These are phyloP conservation scores for Agelas oroides DNA, from an alignment of 37 sponge, comb jelly and placozoan genomes.

Conservation along the genomic window DNA sequence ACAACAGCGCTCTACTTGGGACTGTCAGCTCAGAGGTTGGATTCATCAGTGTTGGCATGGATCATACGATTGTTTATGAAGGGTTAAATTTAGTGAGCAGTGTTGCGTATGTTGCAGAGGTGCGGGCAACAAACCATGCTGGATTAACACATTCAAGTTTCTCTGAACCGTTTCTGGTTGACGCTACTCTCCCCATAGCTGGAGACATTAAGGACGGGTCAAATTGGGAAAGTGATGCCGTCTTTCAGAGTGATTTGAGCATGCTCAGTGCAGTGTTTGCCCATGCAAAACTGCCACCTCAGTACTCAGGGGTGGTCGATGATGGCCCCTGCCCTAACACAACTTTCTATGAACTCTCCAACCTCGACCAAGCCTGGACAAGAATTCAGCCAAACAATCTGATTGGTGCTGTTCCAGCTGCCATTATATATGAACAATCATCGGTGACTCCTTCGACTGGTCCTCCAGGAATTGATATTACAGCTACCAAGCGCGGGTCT, in stretches of 20 bases:
- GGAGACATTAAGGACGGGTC: slow-evolving; percentile 82
- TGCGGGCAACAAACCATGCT: slow-evolving; percentile 71
- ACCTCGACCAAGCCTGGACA: slow-evolving; percentile 38
- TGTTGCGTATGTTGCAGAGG: slow-evolving; percentile 55
- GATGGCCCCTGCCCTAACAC: slow-evolving; percentile 60
- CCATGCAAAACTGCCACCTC: slow-evolving; percentile 54
- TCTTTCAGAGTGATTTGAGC: slow-evolving; percentile 70
- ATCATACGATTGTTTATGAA: slow-evolving; percentile 6
- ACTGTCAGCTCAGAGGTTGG: background rate
- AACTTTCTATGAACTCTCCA: slow-evolving; percentile 11
- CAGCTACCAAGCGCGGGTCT: background rate
- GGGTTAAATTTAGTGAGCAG: background rate
- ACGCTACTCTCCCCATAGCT: background rate
- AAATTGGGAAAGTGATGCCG: slow-evolving; percentile 70
- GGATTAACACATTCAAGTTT: slow-evolving; percentile 28
- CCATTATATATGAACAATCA: slow-evolving; percentile 18
- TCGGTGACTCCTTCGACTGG: background rate
- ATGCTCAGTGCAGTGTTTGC: slow-evolving; percentile 62
- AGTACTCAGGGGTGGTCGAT: slow-evolving; percentile 3
- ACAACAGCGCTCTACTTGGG: background rate
- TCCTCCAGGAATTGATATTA: slow-evolving; percentile 37
- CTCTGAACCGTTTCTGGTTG: slow-evolving; percentile 66
- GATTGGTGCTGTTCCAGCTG: slow-evolving; percentile 19
- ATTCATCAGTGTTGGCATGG: slow-evolving; percentile 12
- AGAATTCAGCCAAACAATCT: slow-evolving; percentile 8